These are phyloP conservation scores for Mastacembelus armatus DNA, from an alignment of 2,797 vertebrate genomes.

Conservation along the genomic window DNA sequence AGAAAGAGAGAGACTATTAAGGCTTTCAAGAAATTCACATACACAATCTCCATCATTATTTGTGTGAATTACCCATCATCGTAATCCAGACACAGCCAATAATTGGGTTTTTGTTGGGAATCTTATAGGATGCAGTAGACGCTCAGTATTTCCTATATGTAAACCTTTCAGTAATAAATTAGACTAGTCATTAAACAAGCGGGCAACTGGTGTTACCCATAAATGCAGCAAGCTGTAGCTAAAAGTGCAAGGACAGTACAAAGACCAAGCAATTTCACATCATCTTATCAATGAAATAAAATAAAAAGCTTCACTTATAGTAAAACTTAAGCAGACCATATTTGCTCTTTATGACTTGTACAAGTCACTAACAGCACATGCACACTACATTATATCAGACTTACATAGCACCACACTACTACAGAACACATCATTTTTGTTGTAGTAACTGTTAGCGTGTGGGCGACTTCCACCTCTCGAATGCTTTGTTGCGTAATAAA, in stretches of 20 bases:
- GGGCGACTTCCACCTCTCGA: neutral
- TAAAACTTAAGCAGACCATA: neutral
- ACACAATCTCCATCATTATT: constrained; percentile 68
- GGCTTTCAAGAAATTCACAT: constrained; percentile 60
- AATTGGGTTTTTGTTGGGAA: constrained; percentile 59
- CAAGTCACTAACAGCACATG: too few species aligned
- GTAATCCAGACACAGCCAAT: constrained; percentile 45
- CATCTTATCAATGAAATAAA: neutral
- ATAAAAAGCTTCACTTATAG: neutral
- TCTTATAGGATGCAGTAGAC: constrained; percentile 42
- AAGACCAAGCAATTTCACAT: too few species aligned
- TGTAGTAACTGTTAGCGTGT: constrained; percentile 17
- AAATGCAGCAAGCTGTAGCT: constrained; percentile 16
- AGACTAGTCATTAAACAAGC: constrained; percentile 25
- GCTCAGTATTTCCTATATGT: constrained; percentile 29
- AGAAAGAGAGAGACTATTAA: constrained; percentile 37
- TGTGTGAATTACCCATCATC: constrained; percentile 59
- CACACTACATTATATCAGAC: neutral
- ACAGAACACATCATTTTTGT: neutral
- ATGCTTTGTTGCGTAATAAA: neutral
- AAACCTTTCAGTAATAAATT: constrained; percentile 31
- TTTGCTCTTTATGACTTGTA: neutral
- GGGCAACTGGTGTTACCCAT: constrained; percentile 33
- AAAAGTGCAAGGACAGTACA: too few species aligned
- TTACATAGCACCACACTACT: neutral